Base-by-base conservation (phyloP, 2,888 invertebrate genomes). In the Azorinus chamasolen region DNA sequence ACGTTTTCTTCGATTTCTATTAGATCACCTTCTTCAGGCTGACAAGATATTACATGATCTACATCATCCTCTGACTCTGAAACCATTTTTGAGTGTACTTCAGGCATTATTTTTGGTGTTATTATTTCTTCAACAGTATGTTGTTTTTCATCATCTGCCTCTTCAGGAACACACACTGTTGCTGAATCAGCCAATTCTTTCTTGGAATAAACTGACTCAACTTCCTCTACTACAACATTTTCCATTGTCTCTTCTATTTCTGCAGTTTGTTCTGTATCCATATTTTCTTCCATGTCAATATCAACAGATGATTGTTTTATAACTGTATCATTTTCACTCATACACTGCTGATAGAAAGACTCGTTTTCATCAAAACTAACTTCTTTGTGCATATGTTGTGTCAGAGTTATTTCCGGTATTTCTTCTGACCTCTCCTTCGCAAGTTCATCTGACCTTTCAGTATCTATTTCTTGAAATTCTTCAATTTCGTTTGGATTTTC, bases 331-430 rank as follows among this genome's bases (percentile, higher is more conserved):
- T 20, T 45, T 20, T 50, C 50, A 20, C 12, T 24, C 20, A 12
- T 24, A 22, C 22, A 24, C 20, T 50, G n/a, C 18, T 12, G 18
- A 50, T 50, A 50, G 4, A 12, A 12, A 18, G 62, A 55, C 16
- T 85, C 85, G 51, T 83, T 88, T 71, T 90, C 88, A 48, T 87
- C 85, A 50, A 51, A 55, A 48, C 48, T 54, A 25, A 83, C 76
- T 64, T 90, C 87, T 59, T 85, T 85, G 78, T 90, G 88, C 92
- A 95, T 93, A 86, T 95, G 95, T 94, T 95, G 95, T 6, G 95
- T 95, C 20, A 95, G 94, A 84, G 94, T 95, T 68, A 95, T 95
- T 85, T 95, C 95, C n/a, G 95, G 95, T 71, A 95, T 94, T 65
- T 92, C 92, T 61, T 91, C 89, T 65, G 91, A 88, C 22, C 83